These are phyloP conservation scores for Sciurus niger DNA, from an alignment of 2,113 vertebrate species.

Conservation along the genomic window DNA sequence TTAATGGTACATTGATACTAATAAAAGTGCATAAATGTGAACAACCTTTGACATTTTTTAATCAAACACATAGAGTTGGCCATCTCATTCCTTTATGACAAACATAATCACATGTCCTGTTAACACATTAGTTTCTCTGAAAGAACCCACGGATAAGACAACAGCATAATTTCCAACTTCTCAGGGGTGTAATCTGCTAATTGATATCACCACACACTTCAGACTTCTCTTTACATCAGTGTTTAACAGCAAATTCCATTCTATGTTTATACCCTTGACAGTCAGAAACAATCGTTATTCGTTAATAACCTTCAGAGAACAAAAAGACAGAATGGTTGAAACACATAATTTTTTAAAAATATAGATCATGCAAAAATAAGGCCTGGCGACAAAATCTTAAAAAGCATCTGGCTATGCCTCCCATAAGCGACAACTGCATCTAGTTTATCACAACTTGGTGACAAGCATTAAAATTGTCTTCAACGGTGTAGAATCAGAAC, in stretches of 20 bases:
- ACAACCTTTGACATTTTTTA: conserved; percentile 58
- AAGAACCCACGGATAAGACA: conserved; percentile 61
- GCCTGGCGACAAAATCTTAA: conserved; percentile 1
- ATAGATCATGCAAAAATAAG: conserved; percentile 67
- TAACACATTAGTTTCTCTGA: conserved; percentile 61
- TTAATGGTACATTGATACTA: conserved; percentile 9
- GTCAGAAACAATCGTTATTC: conserved; percentile 58
- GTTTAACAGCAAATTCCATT: conserved; percentile 69
- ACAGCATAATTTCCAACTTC: conserved; percentile 58
- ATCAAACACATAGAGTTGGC: conserved; percentile 64
- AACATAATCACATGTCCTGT: neutral
- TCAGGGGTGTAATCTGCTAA: conserved; percentile 60
- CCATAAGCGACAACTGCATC: neutral
- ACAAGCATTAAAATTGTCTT: conserved; percentile 63
- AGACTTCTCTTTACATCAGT: conserved; percentile 43
- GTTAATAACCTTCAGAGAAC: conserved; percentile 69
- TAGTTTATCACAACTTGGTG: conserved; percentile 54
- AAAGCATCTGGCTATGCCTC: conserved; percentile 56
- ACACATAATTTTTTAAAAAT: neutral
- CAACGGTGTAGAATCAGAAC: neutral
- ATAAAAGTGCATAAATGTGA: conserved; percentile 39
- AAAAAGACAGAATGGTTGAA: conserved; percentile 64
- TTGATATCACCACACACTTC: conserved; percentile 67
- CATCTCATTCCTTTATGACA: conserved; percentile 37
- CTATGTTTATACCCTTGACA: conserved; percentile 39